Evolutionary conservation across 2,888 invertebrate species (phyloP).

Genomic region (Dynastes tityus): DNA sequence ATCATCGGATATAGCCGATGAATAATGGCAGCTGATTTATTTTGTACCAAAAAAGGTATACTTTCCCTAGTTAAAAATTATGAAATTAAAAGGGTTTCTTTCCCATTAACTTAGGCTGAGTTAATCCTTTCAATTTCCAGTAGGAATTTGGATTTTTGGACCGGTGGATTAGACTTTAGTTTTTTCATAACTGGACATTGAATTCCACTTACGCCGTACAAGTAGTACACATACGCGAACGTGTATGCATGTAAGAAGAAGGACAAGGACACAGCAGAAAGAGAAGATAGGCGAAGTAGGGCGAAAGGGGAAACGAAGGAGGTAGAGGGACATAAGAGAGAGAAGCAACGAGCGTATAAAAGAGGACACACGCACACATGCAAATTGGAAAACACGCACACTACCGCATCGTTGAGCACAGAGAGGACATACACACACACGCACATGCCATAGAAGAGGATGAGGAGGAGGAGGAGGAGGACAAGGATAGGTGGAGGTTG

Average conservation of each 20-base stretch:
- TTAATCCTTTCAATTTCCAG: no score
- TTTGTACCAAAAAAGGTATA: no score
- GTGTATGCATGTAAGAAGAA: not conserved
- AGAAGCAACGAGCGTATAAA: not conserved
- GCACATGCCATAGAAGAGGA: not conserved
- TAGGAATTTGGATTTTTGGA: no score
- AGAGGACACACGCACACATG: slow-evolving; percentile 37
- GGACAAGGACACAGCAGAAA: slow-evolving; percentile 4
- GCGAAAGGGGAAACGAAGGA: slow-evolving; percentile 4
- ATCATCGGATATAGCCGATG: no score
- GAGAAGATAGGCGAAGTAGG: not conserved
- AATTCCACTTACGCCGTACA: not conserved
- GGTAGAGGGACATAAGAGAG: slow-evolving; percentile 16
- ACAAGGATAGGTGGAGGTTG: slow-evolving; percentile 12
- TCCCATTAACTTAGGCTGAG: no score
- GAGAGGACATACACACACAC: slow-evolving; percentile 1
- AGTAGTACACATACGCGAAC: not conserved
- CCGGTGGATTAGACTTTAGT: no score
- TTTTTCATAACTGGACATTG: not conserved
- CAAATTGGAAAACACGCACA: slow-evolving; percentile 25
- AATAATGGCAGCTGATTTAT: no score
- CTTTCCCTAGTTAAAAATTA: no score
- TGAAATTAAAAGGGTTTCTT: no score
- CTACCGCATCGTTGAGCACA: not conserved
- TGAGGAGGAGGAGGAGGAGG: slow-evolving; percentile 1